phyloP scores from a whole-genome alignment of 2,113 vertebrate genomes.

The Labrus mixtus region DNA sequence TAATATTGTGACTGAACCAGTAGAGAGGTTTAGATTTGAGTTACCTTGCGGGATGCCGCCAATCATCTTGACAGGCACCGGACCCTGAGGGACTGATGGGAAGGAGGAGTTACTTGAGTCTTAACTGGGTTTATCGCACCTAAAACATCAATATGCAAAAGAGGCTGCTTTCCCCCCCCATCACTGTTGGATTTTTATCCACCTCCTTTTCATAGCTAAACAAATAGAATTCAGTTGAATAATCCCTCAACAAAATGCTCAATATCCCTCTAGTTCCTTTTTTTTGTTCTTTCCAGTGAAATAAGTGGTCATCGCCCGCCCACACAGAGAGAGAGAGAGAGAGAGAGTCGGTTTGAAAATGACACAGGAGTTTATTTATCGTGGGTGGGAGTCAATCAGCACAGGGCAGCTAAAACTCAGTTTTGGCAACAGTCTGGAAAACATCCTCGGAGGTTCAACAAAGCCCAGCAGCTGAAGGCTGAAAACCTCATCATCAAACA shows the following conservation, averaged over 20 bases:
- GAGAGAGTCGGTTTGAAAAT: background rate
- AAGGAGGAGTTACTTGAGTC: slow-evolving; percentile 11
- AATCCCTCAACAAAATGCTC: background rate
- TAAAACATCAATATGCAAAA: background rate
- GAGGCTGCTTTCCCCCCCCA: background rate
- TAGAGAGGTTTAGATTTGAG: slow-evolving; percentile 20
- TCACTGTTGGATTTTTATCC: background rate
- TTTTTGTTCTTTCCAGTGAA: background rate
- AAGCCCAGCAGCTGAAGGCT: background rate
- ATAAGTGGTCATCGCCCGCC: background rate
- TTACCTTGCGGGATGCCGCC: slow-evolving; percentile 27
- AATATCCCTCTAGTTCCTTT: background rate
- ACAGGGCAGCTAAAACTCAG: background rate
- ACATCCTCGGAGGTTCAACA: background rate
- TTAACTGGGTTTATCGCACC: background rate
- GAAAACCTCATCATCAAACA: background rate
- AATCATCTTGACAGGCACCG: slow-evolving; percentile 43
- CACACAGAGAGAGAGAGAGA: background rate
- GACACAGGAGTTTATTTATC: background rate
- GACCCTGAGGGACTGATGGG: slow-evolving; percentile 24
- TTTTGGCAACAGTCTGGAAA: background rate
- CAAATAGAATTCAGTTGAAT: background rate
- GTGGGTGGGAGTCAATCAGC: slow-evolving; percentile 2
- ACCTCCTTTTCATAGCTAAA: background rate
- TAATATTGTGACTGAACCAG: slow-evolving; percentile 18